phyloP scores from a whole-genome alignment of 2,113 vertebrate genomes.

The Danionella cerebrum region DNA sequence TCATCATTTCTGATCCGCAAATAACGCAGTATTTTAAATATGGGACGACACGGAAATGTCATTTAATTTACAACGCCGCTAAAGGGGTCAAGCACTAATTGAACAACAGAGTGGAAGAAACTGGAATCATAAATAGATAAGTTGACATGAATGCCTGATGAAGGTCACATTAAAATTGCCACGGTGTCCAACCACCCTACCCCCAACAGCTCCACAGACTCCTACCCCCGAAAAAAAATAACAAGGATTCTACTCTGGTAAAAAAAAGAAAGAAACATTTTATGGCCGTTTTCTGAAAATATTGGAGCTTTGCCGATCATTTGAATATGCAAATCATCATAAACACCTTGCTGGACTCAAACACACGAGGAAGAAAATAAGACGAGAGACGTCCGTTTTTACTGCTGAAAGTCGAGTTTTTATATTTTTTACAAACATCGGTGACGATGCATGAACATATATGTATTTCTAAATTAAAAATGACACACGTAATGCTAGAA shows the following conservation, averaged over 20 bases:
- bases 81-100: conserved; percentile 99
- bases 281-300: conserved; percentile 25
- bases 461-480: too few relatives aligned
- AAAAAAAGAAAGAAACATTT: conserved; percentile 41
- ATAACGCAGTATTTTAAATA: conserved; percentile 99
- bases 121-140: conserved; percentile 94
- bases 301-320: conserved; percentile 41
- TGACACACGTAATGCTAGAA: too few relatives aligned
- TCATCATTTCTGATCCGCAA: conserved; percentile 99
- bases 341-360: conserved; percentile 37
- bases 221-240: conserved; percentile 71
- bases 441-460: too few relatives aligned
- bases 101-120: conserved; percentile 99
- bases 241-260: conserved; percentile 47
- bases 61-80: conserved; percentile 99
- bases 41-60: conserved; percentile 99
- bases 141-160: conserved; percentile 96
- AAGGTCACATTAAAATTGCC: conserved; percentile 97
- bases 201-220: neutral
- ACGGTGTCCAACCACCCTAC: conserved; percentile 30
- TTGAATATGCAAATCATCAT: conserved; percentile 50
- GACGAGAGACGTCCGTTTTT: neutral
- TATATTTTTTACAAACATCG: too few relatives aligned
- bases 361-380: neutral
- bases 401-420: too few relatives aligned